Percentiles rank a stretch among this genome's conserved stretches.
Evolutionary conservation across 2,113 vertebrate genomes (phyloP).

Genomic region (Pycnonotus jocosus): DNA sequence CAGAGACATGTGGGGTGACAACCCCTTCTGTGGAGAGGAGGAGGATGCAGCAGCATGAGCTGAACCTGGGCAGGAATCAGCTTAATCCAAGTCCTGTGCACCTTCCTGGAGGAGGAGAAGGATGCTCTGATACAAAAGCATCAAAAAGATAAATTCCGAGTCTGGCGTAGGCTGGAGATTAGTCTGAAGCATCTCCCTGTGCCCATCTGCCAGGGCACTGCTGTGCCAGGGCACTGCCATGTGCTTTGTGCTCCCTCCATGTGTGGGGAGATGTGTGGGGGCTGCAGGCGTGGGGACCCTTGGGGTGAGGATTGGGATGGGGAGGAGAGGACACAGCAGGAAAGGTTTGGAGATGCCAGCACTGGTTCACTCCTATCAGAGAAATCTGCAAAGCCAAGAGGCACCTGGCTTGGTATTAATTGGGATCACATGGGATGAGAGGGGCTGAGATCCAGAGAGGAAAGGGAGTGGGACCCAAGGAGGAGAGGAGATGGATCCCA

Average conservation of each 20-base stretch:
- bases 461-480: background rate
- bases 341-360: background rate
- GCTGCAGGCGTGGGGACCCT: background rate
- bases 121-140: background rate
- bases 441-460: background rate
- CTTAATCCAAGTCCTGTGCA: background rate
- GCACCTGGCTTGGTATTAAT: background rate
- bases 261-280: background rate
- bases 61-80: background rate
- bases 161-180: background rate
- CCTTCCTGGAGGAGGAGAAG: background rate
- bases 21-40: background rate
- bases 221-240: background rate
- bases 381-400: accelerated
- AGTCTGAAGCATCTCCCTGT: background rate
- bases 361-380: background rate
- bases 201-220: background rate
- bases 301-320: background rate
- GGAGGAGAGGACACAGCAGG: background rate
- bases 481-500: background rate
- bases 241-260: background rate
- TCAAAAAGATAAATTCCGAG: background rate
- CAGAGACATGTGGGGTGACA: background rate
- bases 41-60: background rate
- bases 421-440: background rate